Percentiles rank a stretch among this genome's conserved stretches.
These are phyloP conservation scores for Leucoma salicis DNA, from an alignment of 2,888 invertebrate species.

Conservation along the genomic window DNA sequence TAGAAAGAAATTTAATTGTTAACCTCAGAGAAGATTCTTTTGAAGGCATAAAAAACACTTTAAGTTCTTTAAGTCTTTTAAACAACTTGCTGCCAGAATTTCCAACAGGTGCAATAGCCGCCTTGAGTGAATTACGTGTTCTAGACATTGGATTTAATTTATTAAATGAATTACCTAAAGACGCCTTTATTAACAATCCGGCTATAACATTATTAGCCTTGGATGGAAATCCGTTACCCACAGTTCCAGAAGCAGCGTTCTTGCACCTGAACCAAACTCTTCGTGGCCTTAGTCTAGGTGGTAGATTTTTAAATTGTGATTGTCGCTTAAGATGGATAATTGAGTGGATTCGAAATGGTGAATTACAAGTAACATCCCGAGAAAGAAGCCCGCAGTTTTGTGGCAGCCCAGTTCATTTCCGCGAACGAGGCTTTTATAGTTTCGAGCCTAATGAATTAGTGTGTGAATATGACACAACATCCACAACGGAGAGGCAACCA, in stretches of 20 bases:
- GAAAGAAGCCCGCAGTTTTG: conserved; percentile 97
- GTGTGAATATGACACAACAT: conserved; percentile 76
- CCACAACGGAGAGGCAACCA: conserved; percentile 44
- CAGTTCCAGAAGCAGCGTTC: conserved; percentile 90
- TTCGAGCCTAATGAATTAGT: conserved; percentile 89
- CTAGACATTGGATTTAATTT: conserved; percentile 96
- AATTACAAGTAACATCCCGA: conserved; percentile 94
- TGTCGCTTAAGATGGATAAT: conserved; percentile 94
- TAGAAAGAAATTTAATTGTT: conserved; percentile 94
- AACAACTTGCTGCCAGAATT: conserved; percentile 95
- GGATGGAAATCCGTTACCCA: conserved; percentile 94
- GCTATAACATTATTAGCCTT: conserved; percentile 93
- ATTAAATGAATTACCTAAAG: conserved; percentile 89
- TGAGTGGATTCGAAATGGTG: conserved; percentile 93
- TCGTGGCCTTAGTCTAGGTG: conserved; percentile 93
- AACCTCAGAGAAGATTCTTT: conserved; percentile 89
- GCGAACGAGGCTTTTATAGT: conserved; percentile 92
- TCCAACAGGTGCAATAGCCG: conserved; percentile 90
- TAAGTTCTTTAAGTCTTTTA: conserved; percentile 93
- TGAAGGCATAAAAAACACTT: conserved; percentile 88
- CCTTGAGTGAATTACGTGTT: conserved; percentile 90
- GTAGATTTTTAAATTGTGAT: conserved; percentile 93
- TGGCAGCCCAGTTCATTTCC: conserved; percentile 90
- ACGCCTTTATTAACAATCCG: conserved; percentile 91
- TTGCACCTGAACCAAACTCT: conserved; percentile 90